These are phyloP conservation scores for Prionace glauca DNA, from an alignment of 2,797 vertebrate species.

Conservation along the genomic window DNA sequence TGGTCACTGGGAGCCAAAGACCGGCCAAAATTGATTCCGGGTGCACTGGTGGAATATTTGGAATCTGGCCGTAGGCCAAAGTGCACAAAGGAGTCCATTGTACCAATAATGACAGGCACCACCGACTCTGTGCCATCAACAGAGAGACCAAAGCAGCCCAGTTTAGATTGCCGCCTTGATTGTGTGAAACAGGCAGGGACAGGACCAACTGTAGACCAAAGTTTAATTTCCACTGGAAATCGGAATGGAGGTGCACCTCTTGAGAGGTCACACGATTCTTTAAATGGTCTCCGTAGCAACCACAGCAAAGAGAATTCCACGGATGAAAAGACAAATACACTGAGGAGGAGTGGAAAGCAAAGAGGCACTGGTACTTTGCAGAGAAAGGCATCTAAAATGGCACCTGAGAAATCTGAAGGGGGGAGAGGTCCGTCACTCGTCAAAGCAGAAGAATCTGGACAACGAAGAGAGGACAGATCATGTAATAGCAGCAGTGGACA, in stretches of 20 bases:
- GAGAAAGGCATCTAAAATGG: conserved; percentile 59
- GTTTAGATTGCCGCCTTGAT: conserved; percentile 46
- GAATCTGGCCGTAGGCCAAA: conserved; percentile 77
- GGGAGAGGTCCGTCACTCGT: conserved; percentile 35
- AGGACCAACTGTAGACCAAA: conserved; percentile 17
- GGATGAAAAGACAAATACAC: conserved; percentile 50
- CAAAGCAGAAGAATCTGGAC: conserved; percentile 42
- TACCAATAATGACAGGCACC: conserved; percentile 55
- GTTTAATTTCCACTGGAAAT: neutral
- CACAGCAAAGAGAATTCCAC: conserved; percentile 48
- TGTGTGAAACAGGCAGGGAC: conserved; percentile 45
- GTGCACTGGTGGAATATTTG: conserved; percentile 75
- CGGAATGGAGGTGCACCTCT: neutral
- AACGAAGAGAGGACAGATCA: conserved; percentile 14
- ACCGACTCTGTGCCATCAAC: conserved; percentile 42
- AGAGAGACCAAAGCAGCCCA: conserved; percentile 35
- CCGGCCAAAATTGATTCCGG: conserved; percentile 51
- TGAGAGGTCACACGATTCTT: conserved; percentile 43
- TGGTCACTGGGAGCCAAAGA: conserved; percentile 75
- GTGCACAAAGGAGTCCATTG: conserved; percentile 70
- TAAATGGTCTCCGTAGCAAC: conserved; percentile 48
- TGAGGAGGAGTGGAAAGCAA: conserved; percentile 51
- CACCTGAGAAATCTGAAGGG: conserved; percentile 42
- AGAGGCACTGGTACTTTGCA: conserved; percentile 57
- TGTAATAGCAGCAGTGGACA: conserved; percentile 42